These are phyloP conservation scores for Toxostoma redivivum DNA, from an alignment of 2,113 vertebrate species.

Conservation along the genomic window DNA sequence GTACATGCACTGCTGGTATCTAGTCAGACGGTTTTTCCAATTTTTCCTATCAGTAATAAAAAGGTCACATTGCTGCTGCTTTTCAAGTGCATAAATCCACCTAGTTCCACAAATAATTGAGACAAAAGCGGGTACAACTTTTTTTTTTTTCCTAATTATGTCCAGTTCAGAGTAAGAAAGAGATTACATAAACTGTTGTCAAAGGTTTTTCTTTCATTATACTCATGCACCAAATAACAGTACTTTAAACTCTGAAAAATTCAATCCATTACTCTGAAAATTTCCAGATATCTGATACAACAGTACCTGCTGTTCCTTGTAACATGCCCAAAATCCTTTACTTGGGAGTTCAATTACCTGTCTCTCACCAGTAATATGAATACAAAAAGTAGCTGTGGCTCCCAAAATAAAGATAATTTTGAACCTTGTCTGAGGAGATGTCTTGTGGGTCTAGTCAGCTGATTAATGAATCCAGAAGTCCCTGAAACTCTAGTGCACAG, in stretches of 20 bases:
- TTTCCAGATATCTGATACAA: neutral
- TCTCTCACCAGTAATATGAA: neutral
- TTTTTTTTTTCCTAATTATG: neutral
- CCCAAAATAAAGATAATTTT: neutral
- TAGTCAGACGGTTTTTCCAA: neutral
- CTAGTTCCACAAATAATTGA: neutral
- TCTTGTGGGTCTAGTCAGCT: neutral
- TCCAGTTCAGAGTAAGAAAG: neutral
- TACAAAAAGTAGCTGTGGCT: neutral
- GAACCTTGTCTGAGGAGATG: neutral
- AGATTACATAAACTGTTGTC: neutral
- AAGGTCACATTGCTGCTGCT: neutral
- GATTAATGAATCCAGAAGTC: neutral
- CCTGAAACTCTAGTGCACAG: neutral
- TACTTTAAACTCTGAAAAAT: neutral
- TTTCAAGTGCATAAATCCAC: neutral
- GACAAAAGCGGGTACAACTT: neutral
- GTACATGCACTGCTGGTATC: neutral
- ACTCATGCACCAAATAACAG: neutral
- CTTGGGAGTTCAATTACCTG: neutral
- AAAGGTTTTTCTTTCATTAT: neutral
- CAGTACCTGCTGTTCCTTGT: neutral
- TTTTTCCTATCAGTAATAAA: neutral
- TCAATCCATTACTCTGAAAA: neutral
- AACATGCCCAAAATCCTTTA: neutral